Evolutionary conservation across 1,140 invertebrate genomes (phyloP), one percentile per base, ranked within the genome.

Genomic region (Grapholita molesta): DNA sequence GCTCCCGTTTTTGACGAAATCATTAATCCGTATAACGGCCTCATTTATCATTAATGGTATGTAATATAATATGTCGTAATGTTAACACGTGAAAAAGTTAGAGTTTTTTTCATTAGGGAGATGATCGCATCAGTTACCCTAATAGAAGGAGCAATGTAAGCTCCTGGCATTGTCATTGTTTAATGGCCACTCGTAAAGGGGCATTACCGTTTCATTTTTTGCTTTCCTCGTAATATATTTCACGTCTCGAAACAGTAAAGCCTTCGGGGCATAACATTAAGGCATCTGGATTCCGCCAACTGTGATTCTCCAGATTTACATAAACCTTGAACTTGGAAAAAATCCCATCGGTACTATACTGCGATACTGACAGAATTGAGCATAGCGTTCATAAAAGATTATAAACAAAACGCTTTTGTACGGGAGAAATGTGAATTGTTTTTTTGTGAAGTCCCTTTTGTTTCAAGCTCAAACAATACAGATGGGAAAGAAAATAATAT

Each of bases 151-250:
- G 9, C 30, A 66, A 48, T 28, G 21, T 70, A 55, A 72, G 70
- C 61, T 55, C 28, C 66, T 75, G 71, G n/a, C 52, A 25, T 38
- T 77, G 76, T 78, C 75, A 78, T 76, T 77, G 76, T 74, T 77
- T 78, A 80, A 80, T 80, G 75, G 66, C 61, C 69, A 57, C 25
- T 75, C 70, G 71, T 78, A 78, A 78, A 78, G 66, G 65, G 55
- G 71, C 72, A 76, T 73, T 75, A 74, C 70, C 66, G 70, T 75
- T 71, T 71, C 69, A 72, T 75, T 75, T 75, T 73, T 80, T 77
- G 48, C 64, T 66, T 71, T 69, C 61, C 30, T 25, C 24, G 61
- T 64, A 64, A 38, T 66, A 66, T 66, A 38, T 66, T 66, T 66
- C 24, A 66, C 33, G 18, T 66, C 38, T 66, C 64, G 32, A 38